Evolutionary conservation across 2,797 vertebrate genomes (phyloP).

Genomic region (Eupleurogrammus muticus): DNA sequence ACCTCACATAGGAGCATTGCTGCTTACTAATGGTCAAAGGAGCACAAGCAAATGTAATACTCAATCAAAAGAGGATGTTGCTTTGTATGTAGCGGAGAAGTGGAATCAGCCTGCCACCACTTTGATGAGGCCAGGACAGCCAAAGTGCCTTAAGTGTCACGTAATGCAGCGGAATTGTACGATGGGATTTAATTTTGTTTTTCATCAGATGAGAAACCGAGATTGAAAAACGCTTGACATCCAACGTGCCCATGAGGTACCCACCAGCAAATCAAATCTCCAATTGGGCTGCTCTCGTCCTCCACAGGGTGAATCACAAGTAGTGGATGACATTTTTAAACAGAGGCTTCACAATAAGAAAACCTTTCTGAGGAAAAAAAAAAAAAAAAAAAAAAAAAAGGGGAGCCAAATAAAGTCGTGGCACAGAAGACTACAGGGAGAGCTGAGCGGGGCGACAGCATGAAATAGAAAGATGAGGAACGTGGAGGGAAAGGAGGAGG

Average conservation of each 20-base stretch:
- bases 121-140: too few relatives aligned
- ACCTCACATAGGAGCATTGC: neutral
- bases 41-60: neutral
- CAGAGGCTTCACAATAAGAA: neutral
- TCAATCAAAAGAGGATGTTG: neutral
- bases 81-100: too few relatives aligned
- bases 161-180: neutral
- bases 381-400: too few relatives aligned
- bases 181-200: neutral
- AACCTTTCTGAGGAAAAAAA: neutral
- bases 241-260: neutral
- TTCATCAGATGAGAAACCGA: neutral
- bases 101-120: too few relatives aligned
- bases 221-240: neutral
- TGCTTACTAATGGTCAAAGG: too few relatives aligned
- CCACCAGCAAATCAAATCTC: slow-evolving; percentile 8
- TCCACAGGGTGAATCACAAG: neutral
- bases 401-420: neutral
- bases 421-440: slow-evolving; percentile 14
- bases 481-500: slow-evolving; percentile 27
- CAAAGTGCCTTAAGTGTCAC: too few relatives aligned
- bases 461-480: slow-evolving; percentile 57
- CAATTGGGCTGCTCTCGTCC: neutral
- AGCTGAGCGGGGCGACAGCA: slow-evolving; percentile 41
- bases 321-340: slow-evolving; percentile 1